These are phyloP conservation scores for Pteropus rufus DNA, from an alignment of 2,797 vertebrate species.

Conservation along the genomic window DNA sequence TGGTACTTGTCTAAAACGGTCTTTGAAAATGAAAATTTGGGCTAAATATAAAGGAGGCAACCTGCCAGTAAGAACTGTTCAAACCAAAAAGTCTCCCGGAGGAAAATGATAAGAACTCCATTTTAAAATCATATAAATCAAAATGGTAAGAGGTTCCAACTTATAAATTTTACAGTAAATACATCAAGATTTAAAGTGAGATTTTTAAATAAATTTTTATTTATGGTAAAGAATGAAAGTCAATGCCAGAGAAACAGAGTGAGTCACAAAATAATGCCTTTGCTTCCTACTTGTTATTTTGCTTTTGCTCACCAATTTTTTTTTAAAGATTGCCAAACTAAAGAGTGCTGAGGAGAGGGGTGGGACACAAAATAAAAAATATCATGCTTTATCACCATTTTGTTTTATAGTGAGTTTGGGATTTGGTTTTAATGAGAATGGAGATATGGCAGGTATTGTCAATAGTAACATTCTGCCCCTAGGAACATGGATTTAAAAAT, in stretches of 20 bases:
- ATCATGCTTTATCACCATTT: neutral
- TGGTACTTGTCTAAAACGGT: slow-evolving; percentile 47
- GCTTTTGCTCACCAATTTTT: slow-evolving; percentile 5
- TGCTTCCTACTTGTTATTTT: neutral
- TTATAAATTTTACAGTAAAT: slow-evolving; percentile 48
- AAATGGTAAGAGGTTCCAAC: slow-evolving; percentile 24
- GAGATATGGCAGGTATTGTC: neutral
- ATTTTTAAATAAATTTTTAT: slow-evolving; percentile 44
- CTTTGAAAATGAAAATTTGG: slow-evolving; percentile 70
- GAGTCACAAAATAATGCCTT: neutral
- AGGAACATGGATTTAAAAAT: slow-evolving; percentile 49
- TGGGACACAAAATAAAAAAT: neutral
- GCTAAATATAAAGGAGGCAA: slow-evolving; percentile 64
- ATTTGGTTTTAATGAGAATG: neutral
- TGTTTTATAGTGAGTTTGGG: neutral
- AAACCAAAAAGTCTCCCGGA: slow-evolving; percentile 44
- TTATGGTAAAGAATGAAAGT: slow-evolving; percentile 25
- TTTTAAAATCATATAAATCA: slow-evolving; percentile 55
- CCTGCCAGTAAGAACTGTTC: slow-evolving; percentile 55
- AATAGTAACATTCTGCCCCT: neutral
- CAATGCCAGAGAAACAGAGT: neutral
- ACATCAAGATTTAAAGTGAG: slow-evolving; percentile 50
- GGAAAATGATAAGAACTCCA: slow-evolving; percentile 33
- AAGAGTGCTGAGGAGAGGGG: neutral
- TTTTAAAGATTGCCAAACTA: neutral